Evolutionary conservation across 1,140 invertebrate genomes (phyloP).

Genomic region (Trachymyrmex cornetzi): DNA sequence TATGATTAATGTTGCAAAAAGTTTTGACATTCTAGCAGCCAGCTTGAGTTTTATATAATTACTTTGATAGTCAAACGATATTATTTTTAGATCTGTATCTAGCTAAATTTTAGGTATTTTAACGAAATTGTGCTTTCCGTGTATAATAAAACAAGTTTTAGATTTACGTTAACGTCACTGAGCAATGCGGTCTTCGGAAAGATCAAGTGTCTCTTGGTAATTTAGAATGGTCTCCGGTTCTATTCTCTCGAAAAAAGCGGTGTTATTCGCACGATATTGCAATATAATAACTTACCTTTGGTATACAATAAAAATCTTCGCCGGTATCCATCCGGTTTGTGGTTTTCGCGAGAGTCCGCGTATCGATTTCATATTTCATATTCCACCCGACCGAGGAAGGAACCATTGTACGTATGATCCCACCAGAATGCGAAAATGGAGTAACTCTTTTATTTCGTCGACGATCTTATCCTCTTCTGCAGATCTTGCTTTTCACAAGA

Average conservation of each 20-base stretch:
- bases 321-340: slow-evolving; percentile 34
- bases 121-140: too few species aligned
- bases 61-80: too few species aligned
- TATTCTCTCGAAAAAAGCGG: neutral
- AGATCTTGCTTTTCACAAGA: slow-evolving; percentile 31
- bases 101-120: too few species aligned
- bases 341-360: slow-evolving; percentile 55
- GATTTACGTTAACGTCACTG: neutral
- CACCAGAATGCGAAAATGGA: slow-evolving; percentile 63
- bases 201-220: neutral
- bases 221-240: slow-evolving; percentile 1
- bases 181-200: neutral
- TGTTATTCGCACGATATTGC: slow-evolving; percentile 38
- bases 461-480: slow-evolving; percentile 50
- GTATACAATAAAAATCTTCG: slow-evolving; percentile 66
- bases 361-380: slow-evolving; percentile 81
- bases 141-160: slow-evolving; percentile 4
- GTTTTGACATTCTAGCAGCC: too few species aligned
- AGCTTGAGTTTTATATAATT: too few species aligned
- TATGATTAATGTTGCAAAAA: too few species aligned
- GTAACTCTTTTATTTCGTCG: slow-evolving; percentile 66
- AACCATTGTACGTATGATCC: slow-evolving; percentile 70
- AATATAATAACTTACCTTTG: slow-evolving; percentile 66
- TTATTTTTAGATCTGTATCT: too few species aligned
- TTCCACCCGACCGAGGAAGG: slow-evolving; percentile 61